Base-by-base conservation (phyloP, 2,797 vertebrate species). In the Pipistrellus pygmaeus region DNA sequence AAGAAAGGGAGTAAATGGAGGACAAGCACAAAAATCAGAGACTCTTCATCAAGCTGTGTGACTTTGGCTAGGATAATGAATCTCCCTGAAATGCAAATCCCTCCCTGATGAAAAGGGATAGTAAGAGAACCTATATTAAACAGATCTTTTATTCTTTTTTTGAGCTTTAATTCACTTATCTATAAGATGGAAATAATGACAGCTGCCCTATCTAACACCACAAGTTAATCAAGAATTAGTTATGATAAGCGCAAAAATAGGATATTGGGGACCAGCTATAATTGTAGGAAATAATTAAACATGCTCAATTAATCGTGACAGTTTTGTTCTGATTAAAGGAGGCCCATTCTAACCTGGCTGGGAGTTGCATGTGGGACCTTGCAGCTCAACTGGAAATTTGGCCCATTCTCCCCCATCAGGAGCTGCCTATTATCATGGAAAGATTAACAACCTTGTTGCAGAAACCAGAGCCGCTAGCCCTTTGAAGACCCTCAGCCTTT, bases 221-320 rank as follows among this genome's bases (percentile, higher is more conserved):
- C 51, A 88, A 88, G 92, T 51, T n/a, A 62, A 82, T 82, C 30
- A 88, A 85, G 48, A 92, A 77, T 53, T 30, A 85, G 27, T 51
- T 88, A 8, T 4, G 60, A 7, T 62, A 30, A 62, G 60, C 1
- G 1, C 60, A 62, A 14, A 62, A 62, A 62, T 62, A 62, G 60
- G 27, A 30, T 30, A 62, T 13, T 30, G 12, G 60, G 27, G 60
- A 30, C 25, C 12, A 30, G 60, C 60, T 62, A 62, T 62, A 30
- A 62, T 14, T 30, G 12, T 62, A 62, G 27, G 27, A 62, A 62
- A 62, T 62, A 11, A 62, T 62, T 62, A 30, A 62, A 14, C 27
- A 30, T 62, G 60, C 27, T 62, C 60, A 0, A 27, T 62, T 62
- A 30, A 30, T 62, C 1, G 12, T 30, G 27, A 62, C 13, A 62